A percentile compares a stretch with the other conserved stretches of the same genome.
Conservation (phyloP, 2,888 invertebrate species). For the Smittia aterrima region DNA sequence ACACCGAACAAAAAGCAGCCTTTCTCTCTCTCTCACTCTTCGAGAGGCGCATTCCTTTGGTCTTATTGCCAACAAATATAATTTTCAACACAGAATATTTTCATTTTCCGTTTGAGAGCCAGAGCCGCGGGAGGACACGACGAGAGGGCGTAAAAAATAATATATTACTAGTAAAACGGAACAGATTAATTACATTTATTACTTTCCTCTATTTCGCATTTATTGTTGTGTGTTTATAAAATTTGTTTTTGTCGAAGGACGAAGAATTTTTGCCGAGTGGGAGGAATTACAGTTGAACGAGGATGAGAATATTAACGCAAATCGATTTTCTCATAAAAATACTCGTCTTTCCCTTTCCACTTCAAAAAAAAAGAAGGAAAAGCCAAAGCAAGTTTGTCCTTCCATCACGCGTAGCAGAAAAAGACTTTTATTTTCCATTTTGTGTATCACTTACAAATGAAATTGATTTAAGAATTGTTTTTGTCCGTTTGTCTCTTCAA, state of each 20-base stretch:
- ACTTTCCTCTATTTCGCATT: not conserved
- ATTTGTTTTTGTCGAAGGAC: not conserved
- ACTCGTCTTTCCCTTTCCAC: too few relatives aligned
- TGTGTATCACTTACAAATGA: slow-evolving; percentile 2
- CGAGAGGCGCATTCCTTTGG: slow-evolving; percentile 26
- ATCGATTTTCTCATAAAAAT: not conserved
- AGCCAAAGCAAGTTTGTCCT: too few relatives aligned
- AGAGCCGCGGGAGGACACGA: too few relatives aligned
- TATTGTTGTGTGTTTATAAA: not conserved
- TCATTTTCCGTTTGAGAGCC: too few relatives aligned
- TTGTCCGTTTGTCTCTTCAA: too few relatives aligned
- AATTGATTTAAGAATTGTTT: too few relatives aligned
- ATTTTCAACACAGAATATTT: not conserved
- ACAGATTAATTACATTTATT: not conserved
- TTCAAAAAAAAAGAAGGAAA: too few relatives aligned
- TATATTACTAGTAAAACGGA: not conserved
- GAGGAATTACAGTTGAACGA: not conserved
- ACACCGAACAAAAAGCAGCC: not conserved
- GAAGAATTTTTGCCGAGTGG: not conserved
- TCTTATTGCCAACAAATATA: not conserved
- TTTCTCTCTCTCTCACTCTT: not conserved
- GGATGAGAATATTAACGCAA: not conserved
- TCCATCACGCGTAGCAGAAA: too few relatives aligned
- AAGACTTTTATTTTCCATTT: not conserved
- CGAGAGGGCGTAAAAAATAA: too few relatives aligned